Conservation (phyloP, 2,888 invertebrate species). For the Melanchra persicariae region DNA sequence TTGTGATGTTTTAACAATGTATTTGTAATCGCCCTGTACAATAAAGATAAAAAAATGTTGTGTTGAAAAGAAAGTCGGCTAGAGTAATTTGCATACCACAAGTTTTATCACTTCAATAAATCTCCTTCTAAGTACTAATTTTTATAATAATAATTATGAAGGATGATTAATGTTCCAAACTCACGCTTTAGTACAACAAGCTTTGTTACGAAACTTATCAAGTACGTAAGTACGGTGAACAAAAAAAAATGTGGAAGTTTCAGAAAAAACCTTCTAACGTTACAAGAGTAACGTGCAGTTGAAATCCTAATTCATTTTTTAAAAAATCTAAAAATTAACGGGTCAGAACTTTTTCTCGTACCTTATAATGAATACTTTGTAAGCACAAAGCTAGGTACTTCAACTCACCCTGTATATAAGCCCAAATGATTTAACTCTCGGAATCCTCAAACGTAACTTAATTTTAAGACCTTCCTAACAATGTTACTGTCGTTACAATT, state of each 20-base stretch:
- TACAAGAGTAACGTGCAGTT: constrained; percentile 39
- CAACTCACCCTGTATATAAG: not conserved
- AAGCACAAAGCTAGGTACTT: not conserved
- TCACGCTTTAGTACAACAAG: constrained; percentile 39
- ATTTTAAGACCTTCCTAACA: not conserved
- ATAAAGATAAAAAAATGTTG: not conserved
- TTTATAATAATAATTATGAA: constrained; percentile 31
- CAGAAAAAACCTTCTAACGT: constrained; percentile 40
- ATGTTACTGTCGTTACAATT: no score
- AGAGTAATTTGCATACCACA: constrained; percentile 16
- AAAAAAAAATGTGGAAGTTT: constrained; percentile 12
- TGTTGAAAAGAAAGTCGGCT: not conserved
- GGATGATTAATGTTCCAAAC: constrained; percentile 37
- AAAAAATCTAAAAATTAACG: constrained; percentile 33
- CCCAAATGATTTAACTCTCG: not conserved
- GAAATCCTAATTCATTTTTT: constrained; percentile 33
- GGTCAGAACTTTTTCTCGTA: constrained; percentile 27
- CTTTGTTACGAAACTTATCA: constrained; percentile 21
- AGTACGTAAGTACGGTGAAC: not conserved
- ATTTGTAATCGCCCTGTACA: not conserved
- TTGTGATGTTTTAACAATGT: not conserved
- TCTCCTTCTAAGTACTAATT: not conserved
- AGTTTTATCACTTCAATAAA: constrained; percentile 23
- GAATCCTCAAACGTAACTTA: not conserved
- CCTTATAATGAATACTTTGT: constrained; percentile 11